These are phyloP conservation scores for Apteryx owenii DNA, from an alignment of 2,113 vertebrate genomes.

Conservation along the genomic window DNA sequence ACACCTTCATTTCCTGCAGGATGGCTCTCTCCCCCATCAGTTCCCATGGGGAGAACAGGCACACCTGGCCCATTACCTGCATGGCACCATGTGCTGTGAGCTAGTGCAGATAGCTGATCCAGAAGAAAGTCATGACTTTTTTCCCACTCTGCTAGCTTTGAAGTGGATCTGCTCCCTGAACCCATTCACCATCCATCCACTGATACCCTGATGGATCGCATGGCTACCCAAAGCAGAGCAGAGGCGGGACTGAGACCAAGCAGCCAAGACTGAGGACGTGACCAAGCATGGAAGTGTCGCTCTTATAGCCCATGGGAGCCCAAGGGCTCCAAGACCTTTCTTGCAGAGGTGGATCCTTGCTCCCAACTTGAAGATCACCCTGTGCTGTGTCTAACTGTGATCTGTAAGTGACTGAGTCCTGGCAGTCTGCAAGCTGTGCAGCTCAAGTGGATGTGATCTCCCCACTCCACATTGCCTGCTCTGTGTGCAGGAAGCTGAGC, in stretches of 20 bases:
- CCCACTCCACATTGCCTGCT: not conserved
- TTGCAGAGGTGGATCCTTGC: not conserved
- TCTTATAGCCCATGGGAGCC: too few relatives aligned
- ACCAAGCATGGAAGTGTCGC: too few relatives aligned
- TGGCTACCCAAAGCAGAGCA: not conserved
- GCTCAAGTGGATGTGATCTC: too few relatives aligned
- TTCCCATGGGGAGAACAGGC: not conserved
- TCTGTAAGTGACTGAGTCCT: not conserved
- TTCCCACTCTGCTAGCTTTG: rapidly evolving
- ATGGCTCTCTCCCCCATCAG: not conserved
- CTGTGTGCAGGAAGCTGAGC: not conserved
- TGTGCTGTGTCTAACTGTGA: not conserved
- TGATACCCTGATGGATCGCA: rapidly evolving
- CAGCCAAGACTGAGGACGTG: not conserved
- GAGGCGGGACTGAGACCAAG: not conserved
- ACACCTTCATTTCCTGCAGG: not conserved
- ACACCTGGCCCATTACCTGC: not conserved
- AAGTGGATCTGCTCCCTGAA: not conserved
- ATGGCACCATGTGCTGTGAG: rapidly evolving
- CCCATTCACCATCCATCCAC: not conserved
- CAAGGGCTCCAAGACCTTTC: too few relatives aligned
- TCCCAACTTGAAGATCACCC: rapidly evolving
- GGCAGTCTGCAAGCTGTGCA: not conserved
- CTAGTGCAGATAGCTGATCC: not conserved
- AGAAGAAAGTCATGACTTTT: not conserved